A percentile compares a stretch with the other conserved stretches of the same genome.
phyloP scores from a whole-genome alignment of 2,113 vertebrate genomes.

The Thermophis baileyi region DNA sequence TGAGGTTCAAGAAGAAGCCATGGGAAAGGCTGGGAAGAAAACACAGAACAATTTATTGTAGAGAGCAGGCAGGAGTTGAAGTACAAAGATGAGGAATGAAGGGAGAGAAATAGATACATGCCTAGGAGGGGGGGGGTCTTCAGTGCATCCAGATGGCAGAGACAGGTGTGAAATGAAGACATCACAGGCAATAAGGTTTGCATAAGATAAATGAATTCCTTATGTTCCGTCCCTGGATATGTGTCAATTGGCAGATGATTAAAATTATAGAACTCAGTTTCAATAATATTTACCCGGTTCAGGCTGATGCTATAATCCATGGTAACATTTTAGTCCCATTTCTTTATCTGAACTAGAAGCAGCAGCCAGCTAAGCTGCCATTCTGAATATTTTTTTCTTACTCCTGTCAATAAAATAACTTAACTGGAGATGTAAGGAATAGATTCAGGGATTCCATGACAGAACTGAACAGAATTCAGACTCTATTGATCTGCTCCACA shows the following conservation, averaged over 20 bases:
- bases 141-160: not conserved
- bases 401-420: not conserved
- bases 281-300: not conserved
- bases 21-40: not conserved
- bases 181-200: not conserved
- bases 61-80: not conserved
- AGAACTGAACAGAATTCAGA: not conserved
- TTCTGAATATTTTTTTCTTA: not conserved
- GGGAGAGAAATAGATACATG: no score
- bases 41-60: not conserved
- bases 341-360: not conserved
- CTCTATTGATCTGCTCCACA: not conserved
- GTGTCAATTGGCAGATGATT: not conserved
- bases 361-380: not conserved
- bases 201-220: not conserved
- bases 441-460: not conserved
- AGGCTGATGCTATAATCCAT: not conserved
- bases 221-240: not conserved
- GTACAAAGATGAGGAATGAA: not conserved
- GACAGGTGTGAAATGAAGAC: not conserved
- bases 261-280: not conserved
- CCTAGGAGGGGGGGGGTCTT: not conserved
- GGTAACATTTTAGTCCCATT: not conserved
- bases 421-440: not conserved
- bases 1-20: not conserved